These are phyloP conservation scores for Eptesicus fuscus DNA, from an alignment of 2,113 vertebrate species.

Conservation along the genomic window DNA sequence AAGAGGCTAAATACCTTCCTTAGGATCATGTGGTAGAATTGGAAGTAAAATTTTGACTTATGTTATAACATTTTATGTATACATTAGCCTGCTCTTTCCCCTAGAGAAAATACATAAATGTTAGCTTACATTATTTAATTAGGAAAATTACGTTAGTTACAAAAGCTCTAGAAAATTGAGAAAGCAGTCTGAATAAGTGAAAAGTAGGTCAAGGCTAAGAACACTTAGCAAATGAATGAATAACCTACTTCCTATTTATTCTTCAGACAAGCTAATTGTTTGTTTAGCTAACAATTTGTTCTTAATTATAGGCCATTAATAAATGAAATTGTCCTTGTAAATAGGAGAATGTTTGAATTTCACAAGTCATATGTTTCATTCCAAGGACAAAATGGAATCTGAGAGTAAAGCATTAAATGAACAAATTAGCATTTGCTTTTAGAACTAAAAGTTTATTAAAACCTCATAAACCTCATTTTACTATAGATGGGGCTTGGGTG, in stretches of 20 bases:
- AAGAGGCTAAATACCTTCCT: not conserved
- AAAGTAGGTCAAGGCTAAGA: not conserved
- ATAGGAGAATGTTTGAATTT: slow-evolving; percentile 12
- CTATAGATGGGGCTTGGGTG: not conserved
- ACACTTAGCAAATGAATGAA: not conserved
- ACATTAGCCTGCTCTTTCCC: not conserved
- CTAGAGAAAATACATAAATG: not conserved
- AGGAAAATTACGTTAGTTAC: not conserved
- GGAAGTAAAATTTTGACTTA: not conserved
- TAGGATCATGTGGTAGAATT: not conserved
- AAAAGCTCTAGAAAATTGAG: not conserved
- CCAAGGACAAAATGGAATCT: not conserved
- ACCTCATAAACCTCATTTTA: not conserved
- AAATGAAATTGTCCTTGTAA: slow-evolving; percentile 5
- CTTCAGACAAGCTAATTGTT: not conserved
- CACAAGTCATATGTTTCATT: not conserved
- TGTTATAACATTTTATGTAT: not conserved
- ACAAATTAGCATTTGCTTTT: slow-evolving; percentile 6
- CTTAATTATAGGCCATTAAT: slow-evolving; percentile 41
- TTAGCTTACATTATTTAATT: not conserved
- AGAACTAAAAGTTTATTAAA: not conserved
- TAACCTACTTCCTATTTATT: not conserved
- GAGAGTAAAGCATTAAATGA: not conserved
- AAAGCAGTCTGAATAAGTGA: not conserved
- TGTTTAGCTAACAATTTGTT: slow-evolving; percentile 37